Percentiles rank a stretch among this genome's conserved stretches.
Evolutionary conservation across 2,888 invertebrate genomes (phyloP).

Genomic region (Pachydiplax longipennis): DNA sequence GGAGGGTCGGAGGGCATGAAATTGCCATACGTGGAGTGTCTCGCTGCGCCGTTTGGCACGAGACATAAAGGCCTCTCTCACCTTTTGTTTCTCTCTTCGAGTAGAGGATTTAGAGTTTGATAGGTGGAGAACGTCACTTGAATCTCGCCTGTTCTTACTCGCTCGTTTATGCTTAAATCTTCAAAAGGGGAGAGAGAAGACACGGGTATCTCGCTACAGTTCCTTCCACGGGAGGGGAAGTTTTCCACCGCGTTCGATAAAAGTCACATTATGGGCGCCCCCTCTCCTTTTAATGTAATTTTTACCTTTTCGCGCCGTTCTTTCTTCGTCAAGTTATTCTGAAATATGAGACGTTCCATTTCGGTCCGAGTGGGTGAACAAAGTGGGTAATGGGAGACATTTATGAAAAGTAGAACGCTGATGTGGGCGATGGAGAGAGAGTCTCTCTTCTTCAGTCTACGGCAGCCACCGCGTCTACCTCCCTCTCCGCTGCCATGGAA

Average conservation of each 20-base stretch:
- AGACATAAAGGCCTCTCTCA: background rate
- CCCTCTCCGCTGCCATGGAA: slow-evolving; percentile 12
- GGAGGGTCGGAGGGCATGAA: background rate
- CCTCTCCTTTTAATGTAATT: background rate
- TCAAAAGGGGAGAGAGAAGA: background rate
- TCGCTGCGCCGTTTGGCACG: background rate
- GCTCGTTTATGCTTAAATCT: background rate
- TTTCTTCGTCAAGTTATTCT: background rate
- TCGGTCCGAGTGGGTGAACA: background rate
- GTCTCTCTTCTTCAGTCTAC: background rate
- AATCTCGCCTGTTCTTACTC: background rate
- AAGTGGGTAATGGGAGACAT: slow-evolving; percentile 6
- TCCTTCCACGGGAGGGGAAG: background rate
- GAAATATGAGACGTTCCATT: slow-evolving; percentile 28
- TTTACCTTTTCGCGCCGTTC: background rate
- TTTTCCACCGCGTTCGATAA: background rate
- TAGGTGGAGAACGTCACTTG: background rate
- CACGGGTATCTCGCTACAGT: background rate
- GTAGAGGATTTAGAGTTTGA: background rate
- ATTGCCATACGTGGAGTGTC: background rate
- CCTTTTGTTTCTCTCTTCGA: background rate
- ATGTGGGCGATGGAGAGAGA: background rate
- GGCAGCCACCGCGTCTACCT: background rate
- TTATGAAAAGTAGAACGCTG: background rate
- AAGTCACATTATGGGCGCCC: background rate